phyloP scores from a whole-genome alignment of 2,113 vertebrate genomes.

The Isichthys henryi region DNA sequence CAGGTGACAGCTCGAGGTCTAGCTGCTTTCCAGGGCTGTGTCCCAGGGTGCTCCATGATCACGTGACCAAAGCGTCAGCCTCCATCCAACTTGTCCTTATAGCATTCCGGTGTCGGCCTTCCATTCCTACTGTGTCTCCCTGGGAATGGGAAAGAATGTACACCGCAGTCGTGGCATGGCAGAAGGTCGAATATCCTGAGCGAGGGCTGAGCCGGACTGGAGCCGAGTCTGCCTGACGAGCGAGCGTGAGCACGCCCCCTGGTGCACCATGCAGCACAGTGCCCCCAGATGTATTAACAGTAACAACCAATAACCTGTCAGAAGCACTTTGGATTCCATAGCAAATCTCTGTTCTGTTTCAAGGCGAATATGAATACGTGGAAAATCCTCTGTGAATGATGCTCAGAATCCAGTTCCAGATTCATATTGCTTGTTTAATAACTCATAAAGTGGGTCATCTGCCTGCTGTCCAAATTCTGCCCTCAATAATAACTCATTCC shows the following conservation, averaged over 20 bases:
- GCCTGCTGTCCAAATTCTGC: slow-evolving; percentile 47
- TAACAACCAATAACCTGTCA: background rate
- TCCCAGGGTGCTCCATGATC: background rate
- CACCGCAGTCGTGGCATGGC: background rate
- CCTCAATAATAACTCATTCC: slow-evolving; percentile 3
- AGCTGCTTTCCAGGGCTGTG: background rate
- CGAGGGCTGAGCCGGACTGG: background rate
- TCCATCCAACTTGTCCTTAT: background rate
- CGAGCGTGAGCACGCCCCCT: background rate
- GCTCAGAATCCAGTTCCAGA: slow-evolving; percentile 29
- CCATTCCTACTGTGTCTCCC: background rate
- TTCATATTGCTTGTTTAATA: slow-evolving; percentile 37
- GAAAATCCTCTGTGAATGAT: background rate
- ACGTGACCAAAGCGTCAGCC: background rate
- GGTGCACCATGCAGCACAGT: background rate
- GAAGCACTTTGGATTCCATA: background rate
- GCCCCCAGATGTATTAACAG: background rate
- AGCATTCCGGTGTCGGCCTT: background rate
- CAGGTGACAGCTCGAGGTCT: slow-evolving; percentile 41
- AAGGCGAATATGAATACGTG: slow-evolving; percentile 30
- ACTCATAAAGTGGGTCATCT: slow-evolving; percentile 46
- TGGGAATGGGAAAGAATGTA: background rate
- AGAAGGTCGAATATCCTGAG: background rate
- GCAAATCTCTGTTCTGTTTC: background rate
- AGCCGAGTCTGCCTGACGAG: background rate